Evolutionary conservation across 2,797 vertebrate genomes (phyloP), one percentile per base, ranked within the genome.

Genomic region (Sebastes vulpes): DNA sequence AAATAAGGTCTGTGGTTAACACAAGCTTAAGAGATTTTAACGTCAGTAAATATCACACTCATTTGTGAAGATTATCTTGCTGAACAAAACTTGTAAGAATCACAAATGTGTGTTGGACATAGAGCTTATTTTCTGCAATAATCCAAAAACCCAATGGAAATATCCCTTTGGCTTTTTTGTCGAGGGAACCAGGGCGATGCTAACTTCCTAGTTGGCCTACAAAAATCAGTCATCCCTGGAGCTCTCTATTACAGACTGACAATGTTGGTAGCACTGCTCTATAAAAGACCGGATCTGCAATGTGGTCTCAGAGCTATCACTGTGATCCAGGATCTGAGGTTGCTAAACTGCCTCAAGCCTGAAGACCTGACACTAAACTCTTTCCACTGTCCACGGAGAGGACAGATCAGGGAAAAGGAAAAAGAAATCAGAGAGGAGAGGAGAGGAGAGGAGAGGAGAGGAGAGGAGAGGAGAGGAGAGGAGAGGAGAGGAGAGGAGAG

Each of bases 291-390:
- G 3, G 18, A 74, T 58, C n/a, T 74, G 32, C 29, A 48, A 18
- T 58, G 31, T 68, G 65, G 65, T 67, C 21, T 75, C 26, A 58
- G 12, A 70, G 63, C 20, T 65, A 52, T 64, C 32, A 8, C 21
- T 68, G 38, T 52, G 67, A 83, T 78, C 68, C 58, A 64, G 69
- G 50, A 82, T 80, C 53, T 76, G 72, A 77, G 38, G 72, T 64
- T 74, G 65, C 29, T 68, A 35, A 46, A 57, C 73, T n/a, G 53
- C 56, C 57, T 65, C 1, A 2, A 35, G 60, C 25, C 54, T 46
- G 12, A 68, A 52, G 32, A 68, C 20, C 68, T 83, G 72, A 74
- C 63, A 64, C 26, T n/a, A 71, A 81, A 84, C 57, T 65, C 38
- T 73, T 77, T 74, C 42, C 61, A 68, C 25, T 54, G 59, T 72